Evolutionary conservation across 2,888 invertebrate species (phyloP), one percentile per base, ranked within the genome.

Genomic region (Cephus pygmeus): DNA sequence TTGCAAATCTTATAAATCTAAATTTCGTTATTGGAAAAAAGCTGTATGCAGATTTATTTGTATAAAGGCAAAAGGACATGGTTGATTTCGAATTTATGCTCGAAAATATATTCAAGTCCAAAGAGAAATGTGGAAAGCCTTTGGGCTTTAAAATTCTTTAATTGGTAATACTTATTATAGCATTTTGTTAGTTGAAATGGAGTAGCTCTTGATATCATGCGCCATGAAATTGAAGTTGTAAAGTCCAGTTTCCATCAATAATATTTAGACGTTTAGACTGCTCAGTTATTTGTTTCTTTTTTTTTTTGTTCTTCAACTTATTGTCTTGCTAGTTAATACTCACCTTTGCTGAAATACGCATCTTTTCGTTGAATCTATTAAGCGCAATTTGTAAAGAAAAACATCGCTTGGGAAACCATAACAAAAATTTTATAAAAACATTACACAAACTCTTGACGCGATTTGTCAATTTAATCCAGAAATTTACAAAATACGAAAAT

Each of bases 221-320:
- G 76, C 75, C 76, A 73, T 80, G 73, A 56, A 56, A 56, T 56
- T 56, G 23, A 56, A 40, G 30, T 79, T 36, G 77, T 56, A 34
- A 40, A 74, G 56, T 31, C 76, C 73, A 76, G 76, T 76, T 79
- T 76, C 73, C 77, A 77, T 69, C 36, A 69, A 73, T 81, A 30
- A 69, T 56, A 12, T 73, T 69, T 71, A 56, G 23, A 56, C 23
- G 56, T 56, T 56, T 56, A 56, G 56, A 56, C 56, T 23, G 56
- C 23, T 56, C 9, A 56, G 56, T 23, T 56, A 23, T 56, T 56
- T 23, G 23, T 56, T 56, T 56, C 56, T 9, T 23, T 56, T 40
- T 23, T 56, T 40, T 56, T 23, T 56, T 56, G 23, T 56, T 56
- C 23, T 56, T 56, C 56, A 9, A 56, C 23, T 56, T 56, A 9